Conservation (phyloP, 2,113 vertebrate genomes). For the Picathartes gymnocephalus region DNA sequence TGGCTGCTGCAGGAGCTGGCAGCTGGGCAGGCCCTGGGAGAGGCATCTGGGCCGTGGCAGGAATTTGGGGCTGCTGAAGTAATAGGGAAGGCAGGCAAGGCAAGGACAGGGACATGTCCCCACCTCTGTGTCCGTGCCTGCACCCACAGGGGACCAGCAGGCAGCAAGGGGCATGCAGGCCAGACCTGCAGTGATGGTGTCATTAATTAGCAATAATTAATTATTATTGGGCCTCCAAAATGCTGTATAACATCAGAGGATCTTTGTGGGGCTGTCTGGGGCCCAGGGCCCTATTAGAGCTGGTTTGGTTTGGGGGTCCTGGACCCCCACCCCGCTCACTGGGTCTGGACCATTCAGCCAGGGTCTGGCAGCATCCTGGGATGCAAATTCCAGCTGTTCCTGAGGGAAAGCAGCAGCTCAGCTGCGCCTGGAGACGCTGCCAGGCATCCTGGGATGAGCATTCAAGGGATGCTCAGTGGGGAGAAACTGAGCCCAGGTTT, state of each 20-base stretch:
- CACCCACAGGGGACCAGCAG: rapidly evolving
- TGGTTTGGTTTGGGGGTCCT: background rate
- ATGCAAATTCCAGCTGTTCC: background rate
- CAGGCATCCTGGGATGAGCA: background rate
- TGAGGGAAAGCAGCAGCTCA: background rate
- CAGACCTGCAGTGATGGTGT: rapidly evolving
- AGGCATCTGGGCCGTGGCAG: background rate
- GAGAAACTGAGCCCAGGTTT: background rate
- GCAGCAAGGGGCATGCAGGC: background rate
- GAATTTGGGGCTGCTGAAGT: conserved; percentile 47
- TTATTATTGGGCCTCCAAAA: background rate
- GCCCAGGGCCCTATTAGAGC: rapidly evolving
- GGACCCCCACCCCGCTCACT: rapidly evolving
- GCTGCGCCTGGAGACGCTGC: background rate
- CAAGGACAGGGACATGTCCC: rapidly evolving
- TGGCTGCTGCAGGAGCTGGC: rapidly evolving
- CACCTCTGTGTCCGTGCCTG: background rate
- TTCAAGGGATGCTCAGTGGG: background rate
- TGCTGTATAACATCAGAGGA: rapidly evolving
- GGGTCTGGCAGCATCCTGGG: background rate
- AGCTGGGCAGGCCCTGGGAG: background rate
- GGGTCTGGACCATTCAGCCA: rapidly evolving
- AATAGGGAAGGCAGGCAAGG: background rate
- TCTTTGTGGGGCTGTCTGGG: background rate
- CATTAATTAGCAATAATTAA: background rate